A percentile compares a stretch with the other conserved stretches of the same genome.
Conservation (phyloP, 2,113 vertebrate species). For the Cyanoramphus novaezelandiae region DNA sequence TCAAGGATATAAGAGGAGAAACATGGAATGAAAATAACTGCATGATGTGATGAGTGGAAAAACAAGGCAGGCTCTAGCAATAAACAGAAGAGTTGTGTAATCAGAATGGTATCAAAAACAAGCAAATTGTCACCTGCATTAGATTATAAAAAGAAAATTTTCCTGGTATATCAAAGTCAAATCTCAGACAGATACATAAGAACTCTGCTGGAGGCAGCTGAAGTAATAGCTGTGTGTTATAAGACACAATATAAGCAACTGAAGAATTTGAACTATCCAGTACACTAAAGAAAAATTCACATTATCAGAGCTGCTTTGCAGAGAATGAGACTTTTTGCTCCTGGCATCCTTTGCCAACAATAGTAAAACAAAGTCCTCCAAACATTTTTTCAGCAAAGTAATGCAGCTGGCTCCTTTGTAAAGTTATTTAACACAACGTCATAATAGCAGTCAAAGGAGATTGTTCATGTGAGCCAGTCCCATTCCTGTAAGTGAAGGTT, state of each 20-base stretch:
- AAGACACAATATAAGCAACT: not conserved
- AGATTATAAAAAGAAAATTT: not conserved
- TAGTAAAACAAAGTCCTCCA: not conserved
- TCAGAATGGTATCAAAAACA: not conserved
- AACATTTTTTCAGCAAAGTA: not conserved
- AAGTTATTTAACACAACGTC: not conserved
- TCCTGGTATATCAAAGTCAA: not conserved
- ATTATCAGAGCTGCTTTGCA: not conserved
- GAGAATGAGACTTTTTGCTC: not conserved
- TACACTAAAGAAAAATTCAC: not conserved
- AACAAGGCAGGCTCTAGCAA: not conserved
- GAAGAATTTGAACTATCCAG: not conserved
- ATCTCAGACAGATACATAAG: not conserved
- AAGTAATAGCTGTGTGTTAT: not conserved
- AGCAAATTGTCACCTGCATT: not conserved
- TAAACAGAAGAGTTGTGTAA: not conserved
- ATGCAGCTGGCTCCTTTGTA: not conserved
- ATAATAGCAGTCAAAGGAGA: not conserved
- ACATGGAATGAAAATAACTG: constrained; percentile 32
- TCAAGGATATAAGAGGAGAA: constrained; percentile 27
- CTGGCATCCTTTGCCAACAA: not conserved
- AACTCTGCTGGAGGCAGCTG: not conserved
- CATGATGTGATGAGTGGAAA: not conserved
- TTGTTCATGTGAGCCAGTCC: not conserved
- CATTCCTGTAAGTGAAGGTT: not conserved